phyloP scores from a whole-genome alignment of 1,140 invertebrate species.

The Tetramorium alpestre region DNA sequence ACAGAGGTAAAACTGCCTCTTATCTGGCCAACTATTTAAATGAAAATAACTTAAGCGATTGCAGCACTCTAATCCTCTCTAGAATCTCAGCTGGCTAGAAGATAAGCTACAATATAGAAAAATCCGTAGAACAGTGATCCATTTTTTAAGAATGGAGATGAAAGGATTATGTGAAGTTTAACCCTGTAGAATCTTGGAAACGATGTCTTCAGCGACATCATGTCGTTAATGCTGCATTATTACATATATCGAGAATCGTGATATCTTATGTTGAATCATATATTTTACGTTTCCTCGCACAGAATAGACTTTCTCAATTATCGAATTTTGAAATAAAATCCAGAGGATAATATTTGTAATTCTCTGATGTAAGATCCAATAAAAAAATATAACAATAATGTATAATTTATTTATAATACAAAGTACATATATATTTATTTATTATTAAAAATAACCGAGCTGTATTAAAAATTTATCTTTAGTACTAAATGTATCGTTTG shows the following conservation, averaged over 20 bases:
- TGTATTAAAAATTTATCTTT: neutral
- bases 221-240: neutral
- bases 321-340: neutral
- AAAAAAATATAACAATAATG: constrained; percentile 1
- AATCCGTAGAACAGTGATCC: neutral
- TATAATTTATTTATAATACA: neutral
- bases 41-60: constrained; percentile 31
- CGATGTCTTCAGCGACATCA: neutral
- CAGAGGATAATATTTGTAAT: neutral
- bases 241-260: neutral
- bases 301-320: neutral
- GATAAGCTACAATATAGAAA: neutral
- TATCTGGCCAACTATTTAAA: constrained; percentile 36
- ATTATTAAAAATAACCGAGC: neutral
- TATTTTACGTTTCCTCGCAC: neutral
- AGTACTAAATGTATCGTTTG: neutral
- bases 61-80: constrained; percentile 1
- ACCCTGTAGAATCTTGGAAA: neutral
- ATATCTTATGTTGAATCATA: neutral
- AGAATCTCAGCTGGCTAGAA: neutral
- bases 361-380: neutral
- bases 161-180: neutral
- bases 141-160: neutral
- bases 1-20: neutral
- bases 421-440: neutral